A percentile compares a stretch with the other conserved stretches of the same genome.
These are phyloP conservation scores for Molossus molossus DNA, from an alignment of 2,797 vertebrate genomes.

Conservation along the genomic window DNA sequence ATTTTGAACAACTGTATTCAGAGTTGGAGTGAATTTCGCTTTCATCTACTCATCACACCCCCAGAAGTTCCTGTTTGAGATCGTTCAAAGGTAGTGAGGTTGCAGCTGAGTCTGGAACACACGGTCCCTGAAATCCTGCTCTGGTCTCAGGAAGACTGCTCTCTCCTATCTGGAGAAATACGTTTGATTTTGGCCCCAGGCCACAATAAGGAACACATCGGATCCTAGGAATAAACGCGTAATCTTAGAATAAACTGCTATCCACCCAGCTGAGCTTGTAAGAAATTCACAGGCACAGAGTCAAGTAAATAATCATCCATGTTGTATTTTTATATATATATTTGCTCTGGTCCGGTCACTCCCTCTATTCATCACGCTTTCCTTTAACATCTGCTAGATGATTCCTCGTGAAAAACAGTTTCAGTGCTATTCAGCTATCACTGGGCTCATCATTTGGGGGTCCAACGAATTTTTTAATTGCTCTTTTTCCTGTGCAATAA, in stretches of 20 bases:
- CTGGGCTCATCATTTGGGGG: background rate
- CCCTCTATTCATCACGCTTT: background rate
- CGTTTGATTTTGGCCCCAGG: background rate
- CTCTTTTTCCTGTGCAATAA: background rate
- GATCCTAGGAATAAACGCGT: background rate
- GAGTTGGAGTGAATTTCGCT: background rate
- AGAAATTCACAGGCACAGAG: background rate
- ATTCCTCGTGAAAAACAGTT: background rate
- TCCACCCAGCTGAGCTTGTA: background rate
- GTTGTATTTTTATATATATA: background rate
- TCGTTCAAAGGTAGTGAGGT: background rate
- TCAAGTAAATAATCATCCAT: conserved; percentile 55
- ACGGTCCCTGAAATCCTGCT: background rate
- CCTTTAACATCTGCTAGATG: background rate
- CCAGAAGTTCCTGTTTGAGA: background rate
- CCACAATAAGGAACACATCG: background rate
- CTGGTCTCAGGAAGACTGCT: background rate
- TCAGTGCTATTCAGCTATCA: background rate
- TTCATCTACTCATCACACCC: background rate
- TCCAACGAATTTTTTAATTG: background rate
- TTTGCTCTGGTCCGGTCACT: background rate
- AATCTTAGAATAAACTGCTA: conserved; percentile 49
- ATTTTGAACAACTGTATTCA: background rate
- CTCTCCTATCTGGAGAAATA: background rate
- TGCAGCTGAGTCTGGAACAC: too few species aligned